phyloP scores from a whole-genome alignment of 1,140 invertebrate species.

The Antheraea mylitta region DNA sequence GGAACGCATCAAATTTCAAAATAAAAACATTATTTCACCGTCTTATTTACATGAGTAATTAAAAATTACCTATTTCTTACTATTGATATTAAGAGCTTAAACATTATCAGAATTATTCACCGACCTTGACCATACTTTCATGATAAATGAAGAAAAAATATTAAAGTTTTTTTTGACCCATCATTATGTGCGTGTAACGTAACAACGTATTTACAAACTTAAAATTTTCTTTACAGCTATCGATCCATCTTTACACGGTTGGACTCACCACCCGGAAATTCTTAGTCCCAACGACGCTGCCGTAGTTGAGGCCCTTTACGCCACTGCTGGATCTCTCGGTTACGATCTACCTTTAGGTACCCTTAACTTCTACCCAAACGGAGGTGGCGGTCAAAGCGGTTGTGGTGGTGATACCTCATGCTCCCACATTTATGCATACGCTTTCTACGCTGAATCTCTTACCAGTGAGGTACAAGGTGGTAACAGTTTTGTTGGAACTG shows the following conservation, averaged over 20 bases:
- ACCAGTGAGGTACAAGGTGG: slow-evolving; percentile 28
- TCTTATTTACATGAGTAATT: no score
- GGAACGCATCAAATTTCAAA: no score
- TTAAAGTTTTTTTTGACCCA: no score
- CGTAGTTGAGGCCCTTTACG: slow-evolving; percentile 80
- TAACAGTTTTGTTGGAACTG: slow-evolving; percentile 51
- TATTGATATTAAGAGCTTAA: no score
- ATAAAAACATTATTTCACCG: no score
- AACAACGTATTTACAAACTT: background rate
- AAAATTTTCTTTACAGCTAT: slow-evolving; percentile 59
- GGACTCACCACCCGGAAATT: slow-evolving; percentile 65
- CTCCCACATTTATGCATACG: slow-evolving; percentile 47
- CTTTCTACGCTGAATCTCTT: slow-evolving; percentile 61
- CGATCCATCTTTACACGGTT: slow-evolving; percentile 79
- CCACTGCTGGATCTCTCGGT: slow-evolving; percentile 68
- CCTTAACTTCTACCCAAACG: slow-evolving; percentile 86
- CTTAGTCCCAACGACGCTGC: slow-evolving; percentile 81
- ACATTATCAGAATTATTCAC: no score
- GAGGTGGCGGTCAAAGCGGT: slow-evolving; percentile 65
- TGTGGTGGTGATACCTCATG: slow-evolving; percentile 44
- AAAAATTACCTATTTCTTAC: no score
- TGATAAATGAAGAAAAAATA: no score
- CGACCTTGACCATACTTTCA: no score
- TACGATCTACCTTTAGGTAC: slow-evolving; percentile 80
- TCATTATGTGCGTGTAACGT: no score